Percentiles rank a stretch among this genome's conserved stretches.
Conservation (phyloP, 1,140 invertebrate genomes). For the Aphidius gifuensis region DNA sequence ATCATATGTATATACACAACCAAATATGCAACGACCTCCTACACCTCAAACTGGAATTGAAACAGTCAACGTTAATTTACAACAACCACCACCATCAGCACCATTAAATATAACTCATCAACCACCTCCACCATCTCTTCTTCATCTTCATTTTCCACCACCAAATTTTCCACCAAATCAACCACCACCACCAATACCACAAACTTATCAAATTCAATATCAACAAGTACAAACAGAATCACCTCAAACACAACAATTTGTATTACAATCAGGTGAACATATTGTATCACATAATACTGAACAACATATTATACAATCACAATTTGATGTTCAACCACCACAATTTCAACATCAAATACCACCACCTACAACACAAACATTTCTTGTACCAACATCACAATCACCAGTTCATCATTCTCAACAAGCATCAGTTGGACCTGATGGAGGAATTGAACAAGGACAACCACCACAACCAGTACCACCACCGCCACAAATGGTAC, state of each 20-base stretch:
- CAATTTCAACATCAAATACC: slow-evolving; percentile 47
- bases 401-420: slow-evolving; percentile 24
- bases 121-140: slow-evolving; percentile 39
- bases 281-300: slow-evolving; percentile 44
- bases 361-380: slow-evolving; percentile 40
- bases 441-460: slow-evolving; percentile 42
- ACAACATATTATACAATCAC: slow-evolving; percentile 40
- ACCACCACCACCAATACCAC: slow-evolving; percentile 49
- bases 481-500: slow-evolving; percentile 52
- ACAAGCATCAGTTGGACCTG: slow-evolving; percentile 34
- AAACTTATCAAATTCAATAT: slow-evolving; percentile 53
- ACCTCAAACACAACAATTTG: slow-evolving; percentile 45
- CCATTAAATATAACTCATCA: slow-evolving; percentile 47
- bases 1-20: slow-evolving; percentile 51
- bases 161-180: slow-evolving; percentile 51
- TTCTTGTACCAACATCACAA: slow-evolving; percentile 43
- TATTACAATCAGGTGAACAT: slow-evolving; percentile 46
- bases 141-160: slow-evolving; percentile 50
- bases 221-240: slow-evolving; percentile 42
- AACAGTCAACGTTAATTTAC: slow-evolving; percentile 49
- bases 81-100: slow-evolving; percentile 47
- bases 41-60: slow-evolving; percentile 45
- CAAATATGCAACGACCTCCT: slow-evolving; percentile 41
- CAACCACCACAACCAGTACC: slow-evolving; percentile 48
- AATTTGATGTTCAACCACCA: slow-evolving; percentile 42